phyloP scores from a whole-genome alignment of 1,140 invertebrate genomes.

The Drosophila sp. region DNA sequence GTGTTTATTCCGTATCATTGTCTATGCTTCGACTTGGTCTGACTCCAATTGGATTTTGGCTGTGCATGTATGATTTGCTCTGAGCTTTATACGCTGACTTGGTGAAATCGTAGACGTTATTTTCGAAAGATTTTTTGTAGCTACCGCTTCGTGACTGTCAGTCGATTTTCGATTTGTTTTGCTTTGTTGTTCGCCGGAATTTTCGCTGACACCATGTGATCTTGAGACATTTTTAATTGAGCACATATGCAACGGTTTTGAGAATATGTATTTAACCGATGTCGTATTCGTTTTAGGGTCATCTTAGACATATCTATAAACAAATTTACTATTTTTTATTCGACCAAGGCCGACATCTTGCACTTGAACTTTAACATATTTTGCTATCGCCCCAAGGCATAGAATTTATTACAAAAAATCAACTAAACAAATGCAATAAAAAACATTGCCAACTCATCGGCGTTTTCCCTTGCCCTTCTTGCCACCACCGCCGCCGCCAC shows the following conservation, averaged over 20 bases:
- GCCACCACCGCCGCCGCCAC: constrained; percentile 57
- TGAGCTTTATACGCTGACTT: constrained; percentile 73
- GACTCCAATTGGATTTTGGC: constrained; percentile 50
- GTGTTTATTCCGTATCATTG: constrained; percentile 46
- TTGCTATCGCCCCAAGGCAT: constrained; percentile 28
- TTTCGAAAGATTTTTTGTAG: constrained; percentile 36
- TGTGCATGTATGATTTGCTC: constrained; percentile 29
- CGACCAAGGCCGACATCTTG: constrained; percentile 60
- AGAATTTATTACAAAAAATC: constrained; percentile 70
- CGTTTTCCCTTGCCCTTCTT: constrained; percentile 83
- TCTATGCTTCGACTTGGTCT: constrained; percentile 31
- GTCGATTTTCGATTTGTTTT: constrained; percentile 61
- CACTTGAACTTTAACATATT: constrained; percentile 66
- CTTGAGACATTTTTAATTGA: constrained; percentile 74
- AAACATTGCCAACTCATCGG: constrained; percentile 52
- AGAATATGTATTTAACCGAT: constrained; percentile 37
- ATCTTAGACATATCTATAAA: constrained; percentile 44
- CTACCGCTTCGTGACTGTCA: constrained; percentile 67
- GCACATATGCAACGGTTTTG: constrained; percentile 42
- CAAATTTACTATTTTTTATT: constrained; percentile 13
- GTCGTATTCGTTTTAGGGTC: constrained; percentile 61
- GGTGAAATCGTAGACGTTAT: constrained; percentile 71
- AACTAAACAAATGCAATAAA: constrained; percentile 53
- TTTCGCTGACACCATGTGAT: constrained; percentile 72
- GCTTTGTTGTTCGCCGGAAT: constrained; percentile 62